A percentile compares a stretch with the other conserved stretches of the same genome.
phyloP scores from a whole-genome alignment of 2,113 vertebrate genomes.

The Colius striatus region DNA sequence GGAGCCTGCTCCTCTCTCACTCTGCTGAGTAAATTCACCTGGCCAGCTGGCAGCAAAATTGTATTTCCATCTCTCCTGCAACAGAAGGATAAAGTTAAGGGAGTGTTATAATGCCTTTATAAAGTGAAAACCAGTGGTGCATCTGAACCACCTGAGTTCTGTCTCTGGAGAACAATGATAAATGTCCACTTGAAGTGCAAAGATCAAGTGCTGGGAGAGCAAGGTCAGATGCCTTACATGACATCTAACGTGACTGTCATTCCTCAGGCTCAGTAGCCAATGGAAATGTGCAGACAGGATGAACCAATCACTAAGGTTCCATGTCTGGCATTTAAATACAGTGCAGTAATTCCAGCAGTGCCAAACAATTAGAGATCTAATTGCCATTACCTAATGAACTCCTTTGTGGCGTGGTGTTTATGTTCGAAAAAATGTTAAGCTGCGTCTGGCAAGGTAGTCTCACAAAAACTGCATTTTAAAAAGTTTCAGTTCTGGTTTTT shows the following conservation, averaged over 20 bases:
- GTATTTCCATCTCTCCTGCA: neutral
- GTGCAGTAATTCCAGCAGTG: conserved; percentile 64
- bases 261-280: conserved; percentile 69
- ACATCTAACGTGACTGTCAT: conserved; percentile 76
- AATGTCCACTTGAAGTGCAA: conserved; percentile 73
- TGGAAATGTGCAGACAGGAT: conserved; percentile 68
- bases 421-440: conserved; percentile 9
- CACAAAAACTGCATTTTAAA: conserved; percentile 34
- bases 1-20: neutral
- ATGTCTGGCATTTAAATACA: conserved; percentile 76
- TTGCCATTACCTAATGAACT: conserved; percentile 70
- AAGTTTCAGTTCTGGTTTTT: conserved; percentile 41
- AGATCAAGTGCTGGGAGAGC: conserved; percentile 77
- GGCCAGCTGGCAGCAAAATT: neutral
- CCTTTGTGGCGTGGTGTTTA: conserved; percentile 7
- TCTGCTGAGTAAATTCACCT: conserved; percentile 9
- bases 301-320: conserved; percentile 75
- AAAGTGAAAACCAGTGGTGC: conserved; percentile 36
- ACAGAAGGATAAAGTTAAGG: neutral
- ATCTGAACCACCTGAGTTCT: conserved; percentile 74
- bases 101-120: neutral
- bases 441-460: neutral
- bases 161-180: conserved; percentile 70
- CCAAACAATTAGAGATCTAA: conserved; percentile 75
- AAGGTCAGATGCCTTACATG: conserved; percentile 80